Evolutionary conservation across 2,888 invertebrate genomes (phyloP).

Genomic region (Thymelicus acteon): DNA sequence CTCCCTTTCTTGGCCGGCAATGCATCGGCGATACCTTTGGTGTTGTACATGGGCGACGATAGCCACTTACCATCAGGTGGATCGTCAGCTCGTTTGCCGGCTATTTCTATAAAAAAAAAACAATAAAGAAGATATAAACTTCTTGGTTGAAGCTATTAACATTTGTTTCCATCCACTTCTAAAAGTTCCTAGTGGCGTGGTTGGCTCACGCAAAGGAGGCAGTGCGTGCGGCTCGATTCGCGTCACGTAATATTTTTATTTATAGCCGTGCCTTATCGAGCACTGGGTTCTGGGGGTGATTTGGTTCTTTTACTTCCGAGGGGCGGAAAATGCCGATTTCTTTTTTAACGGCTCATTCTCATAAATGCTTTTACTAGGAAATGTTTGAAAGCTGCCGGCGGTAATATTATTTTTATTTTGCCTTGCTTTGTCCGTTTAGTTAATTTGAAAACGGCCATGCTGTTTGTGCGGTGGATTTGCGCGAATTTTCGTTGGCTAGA

Average conservation of each 20-base stretch:
- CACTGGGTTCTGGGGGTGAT: conserved; percentile 35
- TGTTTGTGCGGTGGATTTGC: too few species aligned
- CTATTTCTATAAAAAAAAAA: too few species aligned
- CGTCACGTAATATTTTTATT: conserved; percentile 45
- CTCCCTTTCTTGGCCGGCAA: too few species aligned
- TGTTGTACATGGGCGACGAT: too few species aligned
- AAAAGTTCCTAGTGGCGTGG: neutral
- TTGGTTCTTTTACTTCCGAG: conserved; percentile 28
- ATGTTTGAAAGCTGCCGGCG: neutral
- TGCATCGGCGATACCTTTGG: too few species aligned
- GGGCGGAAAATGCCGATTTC: conserved; percentile 38
- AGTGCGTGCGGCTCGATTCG: conserved; percentile 38
- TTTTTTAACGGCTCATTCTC: conserved; percentile 40
- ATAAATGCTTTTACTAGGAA: conserved; percentile 19
- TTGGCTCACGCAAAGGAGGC: neutral
- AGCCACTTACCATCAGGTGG: too few species aligned
- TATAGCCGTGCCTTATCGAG: conserved; percentile 35
- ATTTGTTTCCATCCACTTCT: neutral
- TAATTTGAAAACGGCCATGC: neutral
- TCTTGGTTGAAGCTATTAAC: too few species aligned
- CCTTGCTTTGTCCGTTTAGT: neutral
- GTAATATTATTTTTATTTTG: neutral
- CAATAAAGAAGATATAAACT: too few species aligned
- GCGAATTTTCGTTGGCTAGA: too few species aligned
- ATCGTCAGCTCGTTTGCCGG: too few species aligned